Evolutionary conservation across 1,140 invertebrate species (phyloP).

Genomic region (roundworm (Caenorhabditis elegans)): WBcel235 BX284605.5:9545501-9546000

Average conservation of each 20-base stretch:
- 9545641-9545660: conserved; percentile 61
- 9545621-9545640: neutral
- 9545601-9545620: conserved; percentile 7
- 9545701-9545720: conserved; percentile 67
- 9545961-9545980: conserved; percentile 74
- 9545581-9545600: conserved; percentile 19
- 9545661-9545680: conserved; percentile 66
- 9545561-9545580: neutral
- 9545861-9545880: too few species aligned
- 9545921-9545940: conserved; percentile 69
- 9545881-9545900: too few species aligned
- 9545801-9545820: too few species aligned
- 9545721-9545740: too few species aligned
- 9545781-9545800: too few species aligned
- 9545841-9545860: too few species aligned
- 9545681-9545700: conserved; percentile 61
- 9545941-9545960: conserved; percentile 69
- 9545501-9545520: neutral
- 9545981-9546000: conserved; percentile 74
- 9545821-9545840: too few species aligned
- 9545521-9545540: neutral
- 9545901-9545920: too few species aligned
- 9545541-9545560: neutral
- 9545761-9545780: too few species aligned
- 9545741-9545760: too few species aligned